Base-by-base conservation (phyloP, 2,888 invertebrate genomes). In the Melolontha melolontha region DNA sequence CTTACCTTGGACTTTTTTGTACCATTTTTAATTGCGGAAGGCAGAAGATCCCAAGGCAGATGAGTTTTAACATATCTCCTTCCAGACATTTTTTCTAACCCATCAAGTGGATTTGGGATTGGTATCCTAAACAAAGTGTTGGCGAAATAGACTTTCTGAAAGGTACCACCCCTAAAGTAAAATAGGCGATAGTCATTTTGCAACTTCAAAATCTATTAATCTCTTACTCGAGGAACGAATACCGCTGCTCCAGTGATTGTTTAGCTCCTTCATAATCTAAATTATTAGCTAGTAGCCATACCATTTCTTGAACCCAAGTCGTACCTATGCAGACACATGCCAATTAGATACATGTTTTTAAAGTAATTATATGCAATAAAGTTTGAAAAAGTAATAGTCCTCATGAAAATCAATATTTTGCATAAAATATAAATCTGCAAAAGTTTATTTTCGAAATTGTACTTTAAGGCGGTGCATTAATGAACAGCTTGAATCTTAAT, bases 271-370 rank as follows among this genome's bases (percentile, higher is more conserved):
- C 90, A 75, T 90, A 93, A 79, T 97, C 89, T 71, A 94, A 84
- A 75, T 92, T 88, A 75, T 94, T 92, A 2, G 91, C 90, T 67
- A 97, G 88, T 11, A 95, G 86, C 92, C 95, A 97, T 1, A 94
- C 89, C 90, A 97, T 94, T 85, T 97, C 96, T 79, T 96, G 95
- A 0, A 92, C 90, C 96, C 96, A 97, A 0, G 96, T 96, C 16
- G 96, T 96, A 10, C 93, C 93, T 93, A 71, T 34, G 82, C 73
- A 0, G 79, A 75, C 4, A 79, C 78, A 74, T 87, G 86, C 71
- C 84, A 85, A 78, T 90, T 22, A 88, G 1, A 87, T 86, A 34
- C 1, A 22, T n/a, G n/a, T n/a, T n/a, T n/a, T n/a, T n/a, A n/a
- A n/a, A n/a, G n/a, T n/a, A n/a, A n/a, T n/a, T n/a, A n/a, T n/a